A percentile compares a stretch with the other conserved stretches of the same genome.
Evolutionary conservation across 2,888 invertebrate species (phyloP).

Genomic region (Apamea monoglypha): DNA sequence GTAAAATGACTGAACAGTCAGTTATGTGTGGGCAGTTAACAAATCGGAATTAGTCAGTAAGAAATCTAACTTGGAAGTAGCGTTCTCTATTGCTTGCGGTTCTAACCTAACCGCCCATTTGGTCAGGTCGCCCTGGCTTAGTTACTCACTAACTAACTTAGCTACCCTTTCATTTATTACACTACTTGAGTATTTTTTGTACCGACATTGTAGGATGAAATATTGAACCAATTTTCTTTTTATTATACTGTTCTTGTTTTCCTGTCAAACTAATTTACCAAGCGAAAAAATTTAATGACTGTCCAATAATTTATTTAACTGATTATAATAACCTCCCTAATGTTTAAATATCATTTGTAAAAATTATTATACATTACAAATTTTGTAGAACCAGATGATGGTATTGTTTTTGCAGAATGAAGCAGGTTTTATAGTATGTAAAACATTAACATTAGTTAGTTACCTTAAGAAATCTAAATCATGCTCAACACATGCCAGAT

Average conservation of each 20-base stretch:
- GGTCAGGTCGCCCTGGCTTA: neutral
- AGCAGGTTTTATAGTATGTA: neutral
- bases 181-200: neutral
- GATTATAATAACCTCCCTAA: neutral
- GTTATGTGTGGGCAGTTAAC: neutral
- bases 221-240: neutral
- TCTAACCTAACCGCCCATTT: neutral
- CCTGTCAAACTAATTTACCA: neutral
- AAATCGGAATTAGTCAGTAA: neutral
- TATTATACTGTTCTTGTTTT: neutral
- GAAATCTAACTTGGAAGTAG: neutral
- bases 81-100: too few species aligned
- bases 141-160: neutral
- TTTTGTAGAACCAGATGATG: neutral
- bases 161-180: neutral
- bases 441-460: slow-evolving; percentile 11
- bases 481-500: slow-evolving; percentile 95
- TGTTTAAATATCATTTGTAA: neutral
- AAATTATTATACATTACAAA: neutral
- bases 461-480: slow-evolving; percentile 98
- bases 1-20: neutral
- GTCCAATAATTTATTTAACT: neutral
- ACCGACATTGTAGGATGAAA: neutral
- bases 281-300: neutral
- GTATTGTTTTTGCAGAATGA: neutral